A percentile compares a stretch with the other conserved stretches of the same genome.
These are phyloP conservation scores for Antedon mediterranea DNA, from an alignment of 53 echinoderm and acorn worm species.

Conservation along the genomic window DNA sequence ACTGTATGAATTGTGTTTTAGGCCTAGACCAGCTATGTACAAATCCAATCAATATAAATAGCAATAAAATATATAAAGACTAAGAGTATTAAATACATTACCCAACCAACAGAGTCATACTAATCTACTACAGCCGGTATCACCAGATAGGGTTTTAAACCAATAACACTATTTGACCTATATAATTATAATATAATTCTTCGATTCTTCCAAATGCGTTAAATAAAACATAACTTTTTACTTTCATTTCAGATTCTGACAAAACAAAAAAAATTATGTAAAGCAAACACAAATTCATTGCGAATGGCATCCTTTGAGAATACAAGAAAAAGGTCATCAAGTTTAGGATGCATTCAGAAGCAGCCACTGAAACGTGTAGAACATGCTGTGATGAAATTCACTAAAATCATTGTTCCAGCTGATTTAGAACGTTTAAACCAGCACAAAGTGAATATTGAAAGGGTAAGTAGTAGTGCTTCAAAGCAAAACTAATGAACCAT, in stretches of 20 bases:
- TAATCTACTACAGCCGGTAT: no score
- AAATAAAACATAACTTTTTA: no score
- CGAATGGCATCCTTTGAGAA: background rate
- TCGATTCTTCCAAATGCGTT: no score
- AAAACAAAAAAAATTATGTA: background rate
- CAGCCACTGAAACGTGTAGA: constrained; percentile 81
- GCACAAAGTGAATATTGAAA: constrained; percentile 75
- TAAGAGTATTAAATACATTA: no score
- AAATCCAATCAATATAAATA: no score
- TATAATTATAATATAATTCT: no score
- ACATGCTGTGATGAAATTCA: constrained; percentile 75
- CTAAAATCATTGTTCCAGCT: constrained; percentile 74
- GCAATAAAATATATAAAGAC: no score
- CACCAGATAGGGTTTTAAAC: no score
- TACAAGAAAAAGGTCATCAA: background rate
- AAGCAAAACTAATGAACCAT: background rate
- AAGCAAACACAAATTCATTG: background rate
- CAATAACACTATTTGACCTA: no score
- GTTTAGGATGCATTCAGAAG: constrained; percentile 7
- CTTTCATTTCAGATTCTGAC: no score
- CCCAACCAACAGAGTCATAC: no score
- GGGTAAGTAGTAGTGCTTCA: constrained; percentile 27
- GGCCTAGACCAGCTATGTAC: no score
- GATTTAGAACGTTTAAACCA: constrained; percentile 69
- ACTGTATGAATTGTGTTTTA: background rate